Evolutionary conservation across 2,888 invertebrate genomes (phyloP), one percentile per base, ranked within the genome.

Genomic region (Rhabditoides inermis): DNA sequence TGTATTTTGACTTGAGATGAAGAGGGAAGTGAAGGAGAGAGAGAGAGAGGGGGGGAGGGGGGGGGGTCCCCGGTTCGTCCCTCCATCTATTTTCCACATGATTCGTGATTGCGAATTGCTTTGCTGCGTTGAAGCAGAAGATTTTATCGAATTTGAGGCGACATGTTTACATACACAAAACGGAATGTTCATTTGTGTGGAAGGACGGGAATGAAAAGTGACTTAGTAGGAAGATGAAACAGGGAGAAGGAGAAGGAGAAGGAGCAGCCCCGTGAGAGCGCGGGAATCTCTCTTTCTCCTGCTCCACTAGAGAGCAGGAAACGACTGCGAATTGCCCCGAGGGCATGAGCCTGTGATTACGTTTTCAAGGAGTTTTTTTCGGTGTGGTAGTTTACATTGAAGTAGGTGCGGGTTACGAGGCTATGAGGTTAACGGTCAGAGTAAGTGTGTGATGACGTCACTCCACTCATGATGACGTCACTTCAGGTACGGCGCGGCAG

Each of bases 401-500:
- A 3, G 23, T 15, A 12, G 15, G 15, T 4, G 36, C 15, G 15
- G 36, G 36, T 36, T 36, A 3, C 15, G 15, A 20, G 5, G n/a
- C 20, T 39, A 20, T 4, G 36, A 20, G 15, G 20, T 4, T 4
- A 6, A 20, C 5, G 22, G 40, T 40, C 12, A 5, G 6, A 2
- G 41, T 2, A 30, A 25, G 20, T 15, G n/a, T 20, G n/a, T 3
- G n/a, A 22, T 27, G 2, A 22, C 10, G 3, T 27, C 27, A 18
- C 25, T 41, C n/a, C 7, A n/a, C 30, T 3, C 44, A 44, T 28
- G 44, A 44, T 32, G 44, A 44, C 30, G 30, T 44, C 18, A 28
- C 36, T 25, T 26, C 40, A 52, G 67, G 15, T 63, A 55, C 45
- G 63, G 60, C 18, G 61, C 63, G 18, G 51, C 58, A 10, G 94